phyloP scores from a whole-genome alignment of 1,140 invertebrate genomes.

The Pseudomyrmex cubaensis region DNA sequence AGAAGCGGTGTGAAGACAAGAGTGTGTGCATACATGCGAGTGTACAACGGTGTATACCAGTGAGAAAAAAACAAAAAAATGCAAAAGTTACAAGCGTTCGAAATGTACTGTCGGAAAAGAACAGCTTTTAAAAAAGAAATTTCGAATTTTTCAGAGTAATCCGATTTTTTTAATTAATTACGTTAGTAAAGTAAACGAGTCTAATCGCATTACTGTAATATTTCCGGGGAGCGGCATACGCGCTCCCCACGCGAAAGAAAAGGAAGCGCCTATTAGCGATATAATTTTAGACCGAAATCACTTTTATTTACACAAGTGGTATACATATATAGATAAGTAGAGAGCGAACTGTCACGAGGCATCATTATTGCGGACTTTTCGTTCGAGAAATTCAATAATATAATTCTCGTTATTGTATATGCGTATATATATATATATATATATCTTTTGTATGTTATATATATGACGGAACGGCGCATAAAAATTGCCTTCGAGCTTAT shows the following conservation, averaged over 20 bases:
- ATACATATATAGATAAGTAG: constrained; percentile 69
- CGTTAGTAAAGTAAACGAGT: constrained; percentile 74
- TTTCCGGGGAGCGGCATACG: constrained; percentile 49
- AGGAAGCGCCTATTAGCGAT: constrained; percentile 78
- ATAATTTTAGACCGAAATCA: constrained; percentile 75
- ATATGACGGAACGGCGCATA: constrained; percentile 54
- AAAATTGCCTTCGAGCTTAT: constrained; percentile 76
- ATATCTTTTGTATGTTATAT: constrained; percentile 46
- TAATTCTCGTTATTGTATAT: constrained; percentile 65
- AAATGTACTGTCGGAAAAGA: constrained; percentile 71
- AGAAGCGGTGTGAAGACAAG: neutral
- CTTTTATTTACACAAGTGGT: constrained; percentile 68
- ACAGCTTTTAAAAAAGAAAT: constrained; percentile 77
- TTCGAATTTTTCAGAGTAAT: constrained; percentile 74
- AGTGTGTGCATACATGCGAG: constrained; percentile 45
- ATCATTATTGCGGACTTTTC: constrained; percentile 61
- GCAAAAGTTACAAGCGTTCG: constrained; percentile 29
- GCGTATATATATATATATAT: constrained; percentile 42
- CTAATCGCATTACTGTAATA: constrained; percentile 75
- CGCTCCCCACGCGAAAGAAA: constrained; percentile 59
- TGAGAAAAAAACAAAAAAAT: constrained; percentile 62
- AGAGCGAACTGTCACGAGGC: constrained; percentile 38
- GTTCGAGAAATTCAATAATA: constrained; percentile 50
- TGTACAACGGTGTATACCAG: constrained; percentile 75
- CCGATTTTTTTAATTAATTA: constrained; percentile 78